phyloP scores from a whole-genome alignment of 2,888 invertebrate genomes.

The Colostygia pectinataria region DNA sequence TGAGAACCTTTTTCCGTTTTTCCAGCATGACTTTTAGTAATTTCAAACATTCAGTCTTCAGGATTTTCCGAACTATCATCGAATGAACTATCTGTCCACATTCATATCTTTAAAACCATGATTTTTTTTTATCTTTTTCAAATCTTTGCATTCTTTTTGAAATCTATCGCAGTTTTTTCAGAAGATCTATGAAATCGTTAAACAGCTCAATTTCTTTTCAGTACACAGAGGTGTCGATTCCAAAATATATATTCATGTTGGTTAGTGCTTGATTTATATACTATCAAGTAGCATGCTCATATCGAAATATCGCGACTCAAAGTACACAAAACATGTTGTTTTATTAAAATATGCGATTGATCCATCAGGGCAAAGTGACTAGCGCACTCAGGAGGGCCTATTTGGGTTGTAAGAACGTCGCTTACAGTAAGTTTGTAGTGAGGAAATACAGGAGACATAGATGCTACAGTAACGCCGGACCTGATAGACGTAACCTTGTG shows the following conservation, averaged over 20 bases:
- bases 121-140: constrained; percentile 2
- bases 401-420: constrained; percentile 82
- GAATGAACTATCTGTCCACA: constrained; percentile 19
- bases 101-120: neutral
- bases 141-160: neutral
- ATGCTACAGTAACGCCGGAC: constrained; percentile 38
- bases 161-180: neutral
- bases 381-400: constrained; percentile 79
- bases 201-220: constrained; percentile 30
- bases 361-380: constrained; percentile 80
- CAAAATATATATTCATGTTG: constrained; percentile 17
- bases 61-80: constrained; percentile 21
- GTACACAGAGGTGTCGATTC: constrained; percentile 19
- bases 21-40: constrained; percentile 60
- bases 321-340: neutral
- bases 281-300: constrained; percentile 15
- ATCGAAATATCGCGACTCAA: neutral
- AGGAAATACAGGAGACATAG: constrained; percentile 26
- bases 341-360: constrained; percentile 35
- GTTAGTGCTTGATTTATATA: constrained; percentile 16
- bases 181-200: constrained; percentile 9
- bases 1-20: constrained; percentile 65
- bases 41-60: constrained; percentile 20
- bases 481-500: constrained; percentile 23
- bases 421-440: constrained; percentile 82